phyloP scores from a whole-genome alignment of 2,113 vertebrate genomes.

The Anas platyrhynchos region DNA sequence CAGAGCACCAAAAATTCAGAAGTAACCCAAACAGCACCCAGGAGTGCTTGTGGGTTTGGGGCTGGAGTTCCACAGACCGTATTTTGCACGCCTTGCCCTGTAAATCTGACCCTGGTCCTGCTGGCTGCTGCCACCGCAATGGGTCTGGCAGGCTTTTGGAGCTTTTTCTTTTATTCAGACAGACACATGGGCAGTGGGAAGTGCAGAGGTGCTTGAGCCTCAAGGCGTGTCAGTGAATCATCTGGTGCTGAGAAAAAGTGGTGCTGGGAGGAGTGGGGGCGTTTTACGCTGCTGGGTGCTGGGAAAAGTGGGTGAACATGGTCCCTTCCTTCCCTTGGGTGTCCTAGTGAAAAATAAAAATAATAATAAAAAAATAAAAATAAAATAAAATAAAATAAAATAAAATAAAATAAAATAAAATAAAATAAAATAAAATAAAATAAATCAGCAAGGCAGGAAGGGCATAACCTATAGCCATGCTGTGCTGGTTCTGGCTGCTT shows the following conservation, averaged over 20 bases:
- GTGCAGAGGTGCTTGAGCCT: not conserved
- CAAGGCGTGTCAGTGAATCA: rapidly evolving
- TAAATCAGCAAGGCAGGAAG: not conserved
- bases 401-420: no score
- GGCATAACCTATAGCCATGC: not conserved
- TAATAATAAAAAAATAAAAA: no score
- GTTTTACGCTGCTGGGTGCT: not conserved
- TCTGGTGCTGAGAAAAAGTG: not conserved
- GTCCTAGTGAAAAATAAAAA: not conserved
- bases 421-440: no score
- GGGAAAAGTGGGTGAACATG: not conserved
- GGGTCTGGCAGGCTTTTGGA: rapidly evolving
- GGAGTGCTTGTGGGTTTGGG: not conserved
- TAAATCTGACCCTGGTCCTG: not conserved
- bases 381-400: no score
- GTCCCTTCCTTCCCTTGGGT: not conserved
- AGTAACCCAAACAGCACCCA: no score
- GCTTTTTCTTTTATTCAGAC: not conserved
- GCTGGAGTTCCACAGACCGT: rapidly evolving
- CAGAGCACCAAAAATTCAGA: not conserved
- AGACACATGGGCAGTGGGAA: not conserved
- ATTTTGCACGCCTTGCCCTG: not conserved
- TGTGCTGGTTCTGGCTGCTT: not conserved
- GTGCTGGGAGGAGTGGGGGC: rapidly evolving
- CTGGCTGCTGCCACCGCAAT: not conserved